phyloP scores from a whole-genome alignment of 2,113 vertebrate species.

The Pardalotus punctatus region DNA sequence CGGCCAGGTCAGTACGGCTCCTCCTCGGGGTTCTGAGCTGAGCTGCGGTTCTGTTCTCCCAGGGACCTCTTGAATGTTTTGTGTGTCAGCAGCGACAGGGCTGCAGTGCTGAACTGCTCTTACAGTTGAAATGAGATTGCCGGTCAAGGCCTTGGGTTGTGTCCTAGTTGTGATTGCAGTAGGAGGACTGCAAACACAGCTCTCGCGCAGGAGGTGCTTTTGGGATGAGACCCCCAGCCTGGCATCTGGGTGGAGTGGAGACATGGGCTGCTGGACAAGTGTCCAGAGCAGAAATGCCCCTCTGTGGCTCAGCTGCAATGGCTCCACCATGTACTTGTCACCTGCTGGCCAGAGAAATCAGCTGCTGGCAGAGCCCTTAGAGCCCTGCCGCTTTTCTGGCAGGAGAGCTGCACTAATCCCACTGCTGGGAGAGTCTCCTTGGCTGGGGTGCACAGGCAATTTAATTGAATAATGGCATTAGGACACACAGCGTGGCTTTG shows the following conservation, averaged over 20 bases:
- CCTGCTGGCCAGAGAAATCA: neutral
- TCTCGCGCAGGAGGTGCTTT: neutral
- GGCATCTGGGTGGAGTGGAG: neutral
- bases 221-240: neutral
- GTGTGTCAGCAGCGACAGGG: neutral
- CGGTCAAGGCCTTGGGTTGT: neutral
- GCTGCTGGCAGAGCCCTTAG: neutral
- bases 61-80: neutral
- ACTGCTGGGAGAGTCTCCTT: neutral
- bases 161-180: accelerated
- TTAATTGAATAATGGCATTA: neutral
- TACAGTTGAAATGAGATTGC: neutral
- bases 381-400: neutral
- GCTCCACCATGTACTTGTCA: neutral
- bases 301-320: neutral
- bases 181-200: neutral
- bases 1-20: conserved; percentile 85
- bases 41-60: neutral
- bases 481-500: neutral
- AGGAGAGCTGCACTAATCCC: neutral
- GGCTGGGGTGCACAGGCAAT: neutral
- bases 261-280: neutral
- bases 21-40: neutral
- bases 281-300: neutral
- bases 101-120: neutral